Evolutionary conservation across 2,113 vertebrate species (phyloP), one percentile per base, ranked within the genome.

Genomic region (Pteronura brasiliensis): DNA sequence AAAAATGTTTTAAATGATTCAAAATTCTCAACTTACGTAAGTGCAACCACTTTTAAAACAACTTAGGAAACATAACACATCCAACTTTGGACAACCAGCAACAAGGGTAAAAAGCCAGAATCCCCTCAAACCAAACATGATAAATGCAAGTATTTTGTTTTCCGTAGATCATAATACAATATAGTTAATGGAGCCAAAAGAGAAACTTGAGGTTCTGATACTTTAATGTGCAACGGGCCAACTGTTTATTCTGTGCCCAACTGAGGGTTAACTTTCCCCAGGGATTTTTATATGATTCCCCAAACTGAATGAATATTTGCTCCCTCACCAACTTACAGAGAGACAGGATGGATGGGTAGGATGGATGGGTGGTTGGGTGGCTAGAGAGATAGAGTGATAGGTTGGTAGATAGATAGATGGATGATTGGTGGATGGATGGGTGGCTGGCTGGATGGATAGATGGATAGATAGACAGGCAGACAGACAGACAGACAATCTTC

Each of bases 11-110:
- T 82, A 96, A 96, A 92, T 12, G 87, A 77, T 93, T 97, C 74
- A 31, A 96, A 96, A 94, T 63, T 98, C 95, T 83, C 96, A 93
- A 88, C 79, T 98, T 96, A 94, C 80, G 88, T 90, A 97, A 96
- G 39, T 29, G 67, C 49, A 88, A 92, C 74, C 84, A 77, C 79
- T 96, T 92, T 95, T 90, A 84, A 95, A 97, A 90, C 31, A 92
- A 42, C 86, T 93, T 63, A 88, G 93, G 65, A 94, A 97, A 95
- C 69, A 67, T 47, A 89, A 84, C 36, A 63, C 90, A 83, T 74
- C 36, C 77, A 72, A n/a, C 47, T 93, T 80, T 80, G 81, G 94
- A 69, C 80, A 96, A 69, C 47, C 92, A 79, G 80, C 61, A 92
- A 59, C 55, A 55, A 84, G 52, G 82, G 25, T 21, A 20, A 71